These are phyloP conservation scores for Scytalopus superciliaris DNA, from an alignment of 2,113 vertebrate genomes.

Conservation along the genomic window DNA sequence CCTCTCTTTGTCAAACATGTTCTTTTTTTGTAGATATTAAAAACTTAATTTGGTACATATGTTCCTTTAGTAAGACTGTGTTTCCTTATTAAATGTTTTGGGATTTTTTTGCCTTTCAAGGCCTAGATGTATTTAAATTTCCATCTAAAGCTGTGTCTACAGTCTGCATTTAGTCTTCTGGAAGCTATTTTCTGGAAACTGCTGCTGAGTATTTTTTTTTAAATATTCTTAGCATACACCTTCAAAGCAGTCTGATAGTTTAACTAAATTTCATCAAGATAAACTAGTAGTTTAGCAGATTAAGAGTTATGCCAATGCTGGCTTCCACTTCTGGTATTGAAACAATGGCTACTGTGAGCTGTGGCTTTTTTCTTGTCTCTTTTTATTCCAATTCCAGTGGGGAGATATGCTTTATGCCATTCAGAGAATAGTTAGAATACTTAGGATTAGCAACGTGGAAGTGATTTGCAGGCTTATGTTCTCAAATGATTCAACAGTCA, in stretches of 20 bases:
- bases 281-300: background rate
- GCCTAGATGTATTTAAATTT: background rate
- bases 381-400: background rate
- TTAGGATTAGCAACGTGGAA: conserved; percentile 1
- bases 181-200: background rate
- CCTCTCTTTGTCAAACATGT: background rate
- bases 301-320: background rate
- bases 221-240: background rate
- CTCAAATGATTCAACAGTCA: background rate
- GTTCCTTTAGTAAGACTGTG: background rate
- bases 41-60: background rate
- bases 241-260: background rate
- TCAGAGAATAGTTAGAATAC: background rate
- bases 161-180: background rate
- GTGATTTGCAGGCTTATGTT: conserved; percentile 5
- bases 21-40: background rate
- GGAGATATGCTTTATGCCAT: background rate
- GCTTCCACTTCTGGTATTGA: background rate
- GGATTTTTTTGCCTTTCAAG: background rate
- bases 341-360: background rate
- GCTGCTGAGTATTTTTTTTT: background rate
- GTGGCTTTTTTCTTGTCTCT: background rate
- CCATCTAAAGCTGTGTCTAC: background rate
- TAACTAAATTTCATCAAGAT: background rate
- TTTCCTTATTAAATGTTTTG: background rate